Percentiles rank a stretch among this genome's conserved stretches.
Evolutionary conservation across 2,888 invertebrate species (phyloP).

Genomic region (Drosophila neotestacea): DNA sequence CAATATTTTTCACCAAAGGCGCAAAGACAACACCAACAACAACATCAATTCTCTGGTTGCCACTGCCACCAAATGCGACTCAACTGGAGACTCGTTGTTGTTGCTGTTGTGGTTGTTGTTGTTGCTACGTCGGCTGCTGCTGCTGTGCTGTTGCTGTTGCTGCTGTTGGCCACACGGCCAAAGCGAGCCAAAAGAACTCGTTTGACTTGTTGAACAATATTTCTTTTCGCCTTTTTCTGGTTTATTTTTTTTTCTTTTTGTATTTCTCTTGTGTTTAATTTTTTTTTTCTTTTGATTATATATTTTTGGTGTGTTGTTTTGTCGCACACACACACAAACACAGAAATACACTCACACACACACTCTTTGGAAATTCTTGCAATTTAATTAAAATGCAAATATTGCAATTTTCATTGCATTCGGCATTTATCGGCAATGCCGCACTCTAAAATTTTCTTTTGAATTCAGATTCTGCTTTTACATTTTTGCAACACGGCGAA

Average conservation of each 20-base stretch:
- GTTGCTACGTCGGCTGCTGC: slow-evolving; percentile 19
- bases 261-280: slow-evolving; percentile 55
- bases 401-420: slow-evolving; percentile 57
- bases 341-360: slow-evolving; percentile 6
- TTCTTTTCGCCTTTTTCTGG: slow-evolving; percentile 81
- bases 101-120: slow-evolving; percentile 41
- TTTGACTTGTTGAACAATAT: slow-evolving; percentile 85
- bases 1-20: slow-evolving; percentile 82
- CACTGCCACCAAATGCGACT: slow-evolving; percentile 70
- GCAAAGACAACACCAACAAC: slow-evolving; percentile 63
- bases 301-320: slow-evolving; percentile 45
- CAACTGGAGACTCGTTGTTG: slow-evolving; percentile 59
- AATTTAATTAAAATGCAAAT: slow-evolving; percentile 64
- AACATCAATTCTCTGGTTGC: slow-evolving; percentile 53
- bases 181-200: slow-evolving; percentile 84
- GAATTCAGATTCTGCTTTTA: slow-evolving; percentile 40
- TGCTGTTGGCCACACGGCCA: slow-evolving; percentile 77
- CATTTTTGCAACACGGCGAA: slow-evolving; percentile 46
- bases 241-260: slow-evolving; percentile 52
- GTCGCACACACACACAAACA: slow-evolving; percentile 31
- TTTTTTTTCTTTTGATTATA: slow-evolving; percentile 63
- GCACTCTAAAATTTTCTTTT: slow-evolving; percentile 31
- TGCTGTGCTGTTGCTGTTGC: slow-evolving; percentile 49
- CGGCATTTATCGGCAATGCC: slow-evolving; percentile 33
- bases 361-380: slow-evolving; percentile 55